Percentiles rank a stretch among this genome's conserved stretches.
These are phyloP conservation scores for Asteroscopus sphinx DNA, from an alignment of 2,888 invertebrate genomes.

Conservation along the genomic window DNA sequence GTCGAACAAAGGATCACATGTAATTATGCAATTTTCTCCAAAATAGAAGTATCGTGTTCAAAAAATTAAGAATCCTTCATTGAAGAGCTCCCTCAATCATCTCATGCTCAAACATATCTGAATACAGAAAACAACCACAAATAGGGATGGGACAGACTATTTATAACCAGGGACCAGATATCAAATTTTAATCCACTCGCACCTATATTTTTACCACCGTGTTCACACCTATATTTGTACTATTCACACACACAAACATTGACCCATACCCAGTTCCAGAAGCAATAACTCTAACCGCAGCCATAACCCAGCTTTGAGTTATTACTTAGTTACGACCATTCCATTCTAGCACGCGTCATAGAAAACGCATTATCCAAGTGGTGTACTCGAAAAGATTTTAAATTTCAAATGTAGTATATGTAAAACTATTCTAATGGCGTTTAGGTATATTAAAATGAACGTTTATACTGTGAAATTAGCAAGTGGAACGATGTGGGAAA, in stretches of 20 bases:
- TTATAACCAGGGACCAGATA: background rate
- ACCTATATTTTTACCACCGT: slow-evolving; percentile 5
- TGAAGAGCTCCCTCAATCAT: too few species aligned
- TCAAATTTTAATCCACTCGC: background rate
- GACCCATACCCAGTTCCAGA: slow-evolving; percentile 13
- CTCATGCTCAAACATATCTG: too few species aligned
- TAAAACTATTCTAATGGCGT: slow-evolving; percentile 52
- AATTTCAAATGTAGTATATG: slow-evolving; percentile 50
- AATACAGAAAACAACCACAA: background rate
- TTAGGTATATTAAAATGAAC: slow-evolving; percentile 48
- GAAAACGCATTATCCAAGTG: slow-evolving; percentile 34
- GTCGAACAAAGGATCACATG: too few species aligned
- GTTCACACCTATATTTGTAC: background rate
- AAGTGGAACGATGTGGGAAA: slow-evolving; percentile 58
- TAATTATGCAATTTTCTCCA: too few species aligned
- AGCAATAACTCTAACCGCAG: slow-evolving; percentile 11
- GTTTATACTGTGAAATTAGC: slow-evolving; percentile 61
- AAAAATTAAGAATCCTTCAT: too few species aligned
- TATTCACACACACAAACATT: background rate
- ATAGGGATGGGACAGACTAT: too few species aligned
- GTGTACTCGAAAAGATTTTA: slow-evolving; percentile 48
- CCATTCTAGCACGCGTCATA: slow-evolving; percentile 19
- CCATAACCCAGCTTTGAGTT: slow-evolving; percentile 8
- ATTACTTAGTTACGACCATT: slow-evolving; percentile 20
- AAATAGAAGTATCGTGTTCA: too few species aligned